Evolutionary conservation across 2,797 vertebrate species (phyloP).

Genomic region (Macropodus opercularis): DNA sequence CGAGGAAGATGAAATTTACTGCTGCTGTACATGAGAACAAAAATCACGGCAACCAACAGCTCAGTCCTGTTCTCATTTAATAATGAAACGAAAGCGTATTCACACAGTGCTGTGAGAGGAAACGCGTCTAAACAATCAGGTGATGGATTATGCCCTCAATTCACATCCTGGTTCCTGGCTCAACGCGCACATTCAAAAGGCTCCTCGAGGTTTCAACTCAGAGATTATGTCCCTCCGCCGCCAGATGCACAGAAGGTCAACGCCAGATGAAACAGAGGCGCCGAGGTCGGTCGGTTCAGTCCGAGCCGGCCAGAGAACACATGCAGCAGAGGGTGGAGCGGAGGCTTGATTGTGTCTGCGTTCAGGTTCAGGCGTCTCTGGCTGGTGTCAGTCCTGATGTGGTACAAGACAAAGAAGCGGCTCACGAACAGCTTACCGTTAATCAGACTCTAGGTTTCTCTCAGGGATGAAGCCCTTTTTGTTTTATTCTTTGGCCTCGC

Average conservation of each 20-base stretch:
- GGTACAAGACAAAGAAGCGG: background rate
- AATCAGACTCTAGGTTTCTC: too few relatives aligned
- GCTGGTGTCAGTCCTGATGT: constrained; percentile 27
- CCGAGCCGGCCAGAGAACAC: constrained; percentile 32
- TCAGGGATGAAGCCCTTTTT: background rate
- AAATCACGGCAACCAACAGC: constrained; percentile 10
- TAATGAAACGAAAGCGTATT: background rate
- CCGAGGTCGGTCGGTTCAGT: constrained; percentile 53
- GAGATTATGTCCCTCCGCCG: constrained; percentile 56
- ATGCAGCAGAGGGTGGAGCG: constrained; percentile 40
- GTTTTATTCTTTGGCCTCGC: background rate
- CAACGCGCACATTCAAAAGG: constrained; percentile 21
- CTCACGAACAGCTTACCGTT: too few relatives aligned
- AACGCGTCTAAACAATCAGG: constrained; percentile 17
- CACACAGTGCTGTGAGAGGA: background rate
- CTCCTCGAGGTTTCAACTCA: constrained; percentile 42
- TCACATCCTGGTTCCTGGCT: constrained; percentile 33
- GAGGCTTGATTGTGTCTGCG: constrained; percentile 51
- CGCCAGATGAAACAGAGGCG: constrained; percentile 58
- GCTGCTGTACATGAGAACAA: constrained; percentile 7
- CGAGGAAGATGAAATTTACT: constrained; percentile 3
- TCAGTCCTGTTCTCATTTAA: background rate
- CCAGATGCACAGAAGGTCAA: constrained; percentile 62
- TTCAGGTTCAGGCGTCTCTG: constrained; percentile 38
- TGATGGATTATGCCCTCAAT: constrained; percentile 27